Conservation (phyloP, 2,888 invertebrate genomes). For the Hetaerina titia region DNA sequence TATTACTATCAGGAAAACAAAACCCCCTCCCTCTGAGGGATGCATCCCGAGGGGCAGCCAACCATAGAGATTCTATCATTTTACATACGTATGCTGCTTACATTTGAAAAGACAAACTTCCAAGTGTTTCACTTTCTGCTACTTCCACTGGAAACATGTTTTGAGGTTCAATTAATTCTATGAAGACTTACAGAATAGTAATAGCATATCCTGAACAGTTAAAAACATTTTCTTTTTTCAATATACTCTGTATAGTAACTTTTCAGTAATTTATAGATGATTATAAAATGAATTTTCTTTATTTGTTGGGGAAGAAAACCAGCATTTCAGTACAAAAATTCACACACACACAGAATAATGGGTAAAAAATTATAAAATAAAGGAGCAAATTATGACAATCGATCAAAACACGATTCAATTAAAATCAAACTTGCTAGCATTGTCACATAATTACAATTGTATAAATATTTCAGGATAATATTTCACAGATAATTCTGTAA, state of each 20-base stretch:
- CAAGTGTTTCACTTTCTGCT: too few species aligned
- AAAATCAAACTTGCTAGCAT: slow-evolving; percentile 64
- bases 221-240: too few species aligned
- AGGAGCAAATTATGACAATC: slow-evolving; percentile 67
- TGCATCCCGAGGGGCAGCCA: too few species aligned
- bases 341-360: slow-evolving; percentile 64
- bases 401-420: slow-evolving; percentile 64
- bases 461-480: slow-evolving; percentile 67
- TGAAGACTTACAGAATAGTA: too few species aligned
- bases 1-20: too few species aligned
- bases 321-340: slow-evolving; percentile 66
- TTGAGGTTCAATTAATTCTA: too few species aligned
- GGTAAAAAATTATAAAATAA: slow-evolving; percentile 66
- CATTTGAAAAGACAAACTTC: too few species aligned
- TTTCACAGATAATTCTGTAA: slow-evolving; percentile 59
- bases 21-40: too few species aligned
- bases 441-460: slow-evolving; percentile 66
- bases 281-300: slow-evolving; percentile 67
- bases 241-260: not conserved
- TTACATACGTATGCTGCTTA: too few species aligned
- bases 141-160: too few species aligned
- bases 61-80: too few species aligned
- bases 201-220: too few species aligned
- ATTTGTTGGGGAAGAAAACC: slow-evolving; percentile 66
- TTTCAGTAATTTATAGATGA: not conserved